phyloP scores from a whole-genome alignment of 2,888 invertebrate genomes.

The Eubasilissa splendida region DNA sequence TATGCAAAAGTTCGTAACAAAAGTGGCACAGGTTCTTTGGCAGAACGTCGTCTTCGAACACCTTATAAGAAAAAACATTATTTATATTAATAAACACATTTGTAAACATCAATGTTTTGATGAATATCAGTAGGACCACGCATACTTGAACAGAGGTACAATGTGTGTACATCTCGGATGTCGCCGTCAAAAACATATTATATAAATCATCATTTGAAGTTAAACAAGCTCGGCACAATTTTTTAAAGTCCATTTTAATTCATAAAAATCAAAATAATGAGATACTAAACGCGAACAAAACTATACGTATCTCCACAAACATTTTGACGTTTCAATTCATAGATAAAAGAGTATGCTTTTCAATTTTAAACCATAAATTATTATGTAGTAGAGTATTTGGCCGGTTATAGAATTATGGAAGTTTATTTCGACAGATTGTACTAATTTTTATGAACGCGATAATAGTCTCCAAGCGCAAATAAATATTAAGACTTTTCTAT shows the following conservation, averaged over 20 bases:
- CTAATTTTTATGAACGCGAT: too few species aligned
- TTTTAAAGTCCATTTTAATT: slow-evolving; percentile 40
- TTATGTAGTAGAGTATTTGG: too few species aligned
- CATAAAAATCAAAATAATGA: background rate
- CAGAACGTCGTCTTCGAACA: slow-evolving; percentile 63
- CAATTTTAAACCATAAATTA: too few species aligned
- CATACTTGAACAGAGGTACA: slow-evolving; percentile 68
- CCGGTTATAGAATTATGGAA: too few species aligned
- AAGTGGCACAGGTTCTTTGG: slow-evolving; percentile 66
- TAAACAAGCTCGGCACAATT: slow-evolving; percentile 68
- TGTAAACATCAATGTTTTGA: background rate
- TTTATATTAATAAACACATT: background rate
- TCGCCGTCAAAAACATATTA: slow-evolving; percentile 64
- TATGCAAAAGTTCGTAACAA: slow-evolving; percentile 65
- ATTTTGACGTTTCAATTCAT: slow-evolving; percentile 1
- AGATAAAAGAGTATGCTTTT: background rate
- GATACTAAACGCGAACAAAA: background rate
- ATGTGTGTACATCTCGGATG: slow-evolving; percentile 65
- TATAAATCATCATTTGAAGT: slow-evolving; percentile 64
- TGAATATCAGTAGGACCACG: background rate
- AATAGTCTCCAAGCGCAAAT: too few species aligned
- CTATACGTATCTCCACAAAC: background rate
- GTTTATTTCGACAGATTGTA: too few species aligned
- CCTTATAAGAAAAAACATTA: slow-evolving; percentile 60
- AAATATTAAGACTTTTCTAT: too few species aligned